Evolutionary conservation across 2,113 vertebrate species (phyloP), one percentile per base, ranked within the genome.

Genomic region (Falcunculus frontatus): DNA sequence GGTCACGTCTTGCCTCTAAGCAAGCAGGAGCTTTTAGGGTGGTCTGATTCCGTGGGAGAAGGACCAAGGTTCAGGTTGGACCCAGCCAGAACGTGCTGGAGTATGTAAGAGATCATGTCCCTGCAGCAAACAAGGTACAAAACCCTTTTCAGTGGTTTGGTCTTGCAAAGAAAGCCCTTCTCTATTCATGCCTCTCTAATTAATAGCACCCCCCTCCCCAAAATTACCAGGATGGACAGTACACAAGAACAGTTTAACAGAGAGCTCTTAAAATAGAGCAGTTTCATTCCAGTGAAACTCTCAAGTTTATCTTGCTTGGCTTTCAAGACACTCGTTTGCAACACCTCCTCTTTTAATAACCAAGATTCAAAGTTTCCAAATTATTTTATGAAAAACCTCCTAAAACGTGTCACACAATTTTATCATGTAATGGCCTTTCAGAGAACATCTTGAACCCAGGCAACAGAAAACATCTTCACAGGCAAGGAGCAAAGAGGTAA

Each of bases 11-110:
- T 64, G 17, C 18, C 29, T 21, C 72, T 20, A 33, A 79, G 56
- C 37, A 89, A 81, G 12, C 10, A n/a, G 33, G 32, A 52, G 17
- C 15, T 56, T 91, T 50, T 42, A 50, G 37, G 9, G 22, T 35
- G 0, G 0, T 60, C 64, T 76, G 20, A 39, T 53, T 60, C 30
- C 0, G 0, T 39, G 27, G 44, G 56, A 85, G 62, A 47, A 72
- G 41, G 33, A 78, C 18, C 44, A 47, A 59, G 29, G 39, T 42
- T 59, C 52, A 19, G 47, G 52, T 1, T 52, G 44, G 44, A 92
- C 27, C 9, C 59, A 60, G 25, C 30, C 72, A 80, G 68, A n/a
- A 39, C 23, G 16, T 4, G 16, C 55, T 65, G 46, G 10, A 3
- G 6, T 23, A 1, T 2, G 10, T 13, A 18, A 55, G 42, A 90